Conservation (phyloP, 2,888 invertebrate species). For the Catocala fraxini region DNA sequence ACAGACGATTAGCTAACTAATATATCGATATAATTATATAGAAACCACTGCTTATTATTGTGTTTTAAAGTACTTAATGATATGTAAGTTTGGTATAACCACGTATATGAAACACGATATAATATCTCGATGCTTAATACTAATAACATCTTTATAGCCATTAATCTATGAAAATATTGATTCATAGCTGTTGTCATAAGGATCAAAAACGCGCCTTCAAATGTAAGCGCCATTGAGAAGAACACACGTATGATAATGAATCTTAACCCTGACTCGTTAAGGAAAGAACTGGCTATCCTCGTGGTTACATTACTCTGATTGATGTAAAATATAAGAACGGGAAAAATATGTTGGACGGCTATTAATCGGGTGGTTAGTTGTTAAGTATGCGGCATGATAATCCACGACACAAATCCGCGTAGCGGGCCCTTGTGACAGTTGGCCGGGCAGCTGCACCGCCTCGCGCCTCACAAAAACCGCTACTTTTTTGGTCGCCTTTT, state of each 20-base stretch:
- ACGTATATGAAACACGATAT: too few relatives aligned
- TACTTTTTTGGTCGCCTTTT: constrained; percentile 84
- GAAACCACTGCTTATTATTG: too few relatives aligned
- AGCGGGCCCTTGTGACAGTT: constrained; percentile 80
- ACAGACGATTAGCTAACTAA: not conserved
- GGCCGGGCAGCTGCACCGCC: constrained; percentile 81
- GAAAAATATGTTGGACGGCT: constrained; percentile 53
- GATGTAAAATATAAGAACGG: constrained; percentile 40
- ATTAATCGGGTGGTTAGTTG: constrained; percentile 68
- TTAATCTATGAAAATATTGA: too few relatives aligned
- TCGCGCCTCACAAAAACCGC: constrained; percentile 85
- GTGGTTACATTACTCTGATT: constrained; percentile 34
- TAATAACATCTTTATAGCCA: too few relatives aligned
- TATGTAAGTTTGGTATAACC: too few relatives aligned
- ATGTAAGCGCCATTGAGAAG: too few relatives aligned
- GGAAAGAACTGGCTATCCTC: constrained; percentile 20
- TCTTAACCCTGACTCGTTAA: constrained; percentile 2
- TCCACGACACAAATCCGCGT: constrained; percentile 77
- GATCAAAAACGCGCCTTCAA: too few relatives aligned
- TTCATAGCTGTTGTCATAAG: too few relatives aligned
- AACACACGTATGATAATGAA: constrained; percentile 1
- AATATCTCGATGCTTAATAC: too few relatives aligned
- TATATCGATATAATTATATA: not conserved
- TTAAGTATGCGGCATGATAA: constrained; percentile 75
- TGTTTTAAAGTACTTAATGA: too few relatives aligned